phyloP scores from a whole-genome alignment of 2,797 vertebrate genomes.

The Chanos chanos region DNA sequence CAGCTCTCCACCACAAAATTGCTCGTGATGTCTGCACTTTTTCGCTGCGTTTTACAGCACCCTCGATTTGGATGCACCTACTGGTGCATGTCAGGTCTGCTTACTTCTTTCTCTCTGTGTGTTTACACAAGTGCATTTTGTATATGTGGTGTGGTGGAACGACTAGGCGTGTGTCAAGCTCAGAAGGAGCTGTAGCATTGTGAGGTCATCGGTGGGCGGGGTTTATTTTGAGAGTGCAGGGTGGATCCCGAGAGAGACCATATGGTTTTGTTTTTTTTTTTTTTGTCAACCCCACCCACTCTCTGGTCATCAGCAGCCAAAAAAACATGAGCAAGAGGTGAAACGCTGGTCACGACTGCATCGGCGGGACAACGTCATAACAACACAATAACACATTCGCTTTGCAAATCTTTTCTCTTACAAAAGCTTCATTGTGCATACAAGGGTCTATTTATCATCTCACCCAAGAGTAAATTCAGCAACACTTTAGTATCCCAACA shows the following conservation, averaged over 20 bases:
- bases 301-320: background rate
- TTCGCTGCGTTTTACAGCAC: too few relatives aligned
- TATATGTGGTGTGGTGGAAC: background rate
- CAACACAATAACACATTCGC: background rate
- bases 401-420: background rate
- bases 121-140: too few relatives aligned
- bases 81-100: too few relatives aligned
- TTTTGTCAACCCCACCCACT: conserved; percentile 14
- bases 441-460: too few relatives aligned
- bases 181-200: conserved; percentile 2
- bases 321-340: conserved; percentile 10
- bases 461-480: too few relatives aligned
- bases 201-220: conserved; percentile 30
- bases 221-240: conserved; percentile 7
- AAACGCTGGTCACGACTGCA: conserved; percentile 1
- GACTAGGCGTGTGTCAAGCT: background rate
- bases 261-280: too few relatives aligned
- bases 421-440: too few relatives aligned
- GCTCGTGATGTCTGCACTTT: too few relatives aligned
- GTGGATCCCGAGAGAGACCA: conserved; percentile 9
- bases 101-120: too few relatives aligned
- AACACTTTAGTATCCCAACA: too few relatives aligned
- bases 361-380: background rate
- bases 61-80: too few relatives aligned
- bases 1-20: too few relatives aligned